Percentiles rank a stretch among this genome's conserved stretches.
Conservation (phyloP, 2,113 vertebrate genomes). For the Zeus faber region DNA sequence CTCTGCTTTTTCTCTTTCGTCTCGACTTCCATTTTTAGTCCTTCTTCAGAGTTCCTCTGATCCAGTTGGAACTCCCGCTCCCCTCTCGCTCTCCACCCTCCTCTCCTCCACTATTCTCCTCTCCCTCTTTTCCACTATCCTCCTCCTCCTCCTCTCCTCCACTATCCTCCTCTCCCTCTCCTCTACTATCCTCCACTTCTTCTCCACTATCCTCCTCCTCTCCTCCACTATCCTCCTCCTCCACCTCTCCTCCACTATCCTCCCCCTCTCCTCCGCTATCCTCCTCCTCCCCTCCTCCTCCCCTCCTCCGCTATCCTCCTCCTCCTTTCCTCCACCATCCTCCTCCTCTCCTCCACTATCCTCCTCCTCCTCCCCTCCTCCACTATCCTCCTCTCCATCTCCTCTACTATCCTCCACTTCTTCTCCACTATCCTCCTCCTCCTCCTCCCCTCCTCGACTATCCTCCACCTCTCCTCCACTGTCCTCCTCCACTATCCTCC, state of each 20-base stretch:
- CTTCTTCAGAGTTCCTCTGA: background rate
- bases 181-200: background rate
- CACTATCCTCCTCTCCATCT: background rate
- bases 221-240: conserved; percentile 4
- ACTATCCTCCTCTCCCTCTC: background rate
- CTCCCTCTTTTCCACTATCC: background rate
- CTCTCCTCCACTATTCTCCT: background rate
- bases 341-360: background rate
- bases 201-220: background rate
- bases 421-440: conserved; percentile 1
- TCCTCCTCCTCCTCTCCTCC: background rate
- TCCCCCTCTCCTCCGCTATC: no score
- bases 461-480: background rate
- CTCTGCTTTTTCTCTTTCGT: background rate
- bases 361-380: conserved; percentile 5
- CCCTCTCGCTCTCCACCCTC: background rate
- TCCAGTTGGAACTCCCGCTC: background rate
- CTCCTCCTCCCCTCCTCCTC: no score
- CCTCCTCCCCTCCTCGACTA: background rate
- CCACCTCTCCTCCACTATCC: conserved; percentile 1
- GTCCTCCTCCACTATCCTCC: no score
- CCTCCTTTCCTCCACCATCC: background rate
- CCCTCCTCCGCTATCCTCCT: background rate
- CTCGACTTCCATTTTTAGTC: background rate
- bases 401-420: conserved; percentile 1